phyloP scores from a whole-genome alignment of 2,888 invertebrate species.

The Lepas anatifera region DNA sequence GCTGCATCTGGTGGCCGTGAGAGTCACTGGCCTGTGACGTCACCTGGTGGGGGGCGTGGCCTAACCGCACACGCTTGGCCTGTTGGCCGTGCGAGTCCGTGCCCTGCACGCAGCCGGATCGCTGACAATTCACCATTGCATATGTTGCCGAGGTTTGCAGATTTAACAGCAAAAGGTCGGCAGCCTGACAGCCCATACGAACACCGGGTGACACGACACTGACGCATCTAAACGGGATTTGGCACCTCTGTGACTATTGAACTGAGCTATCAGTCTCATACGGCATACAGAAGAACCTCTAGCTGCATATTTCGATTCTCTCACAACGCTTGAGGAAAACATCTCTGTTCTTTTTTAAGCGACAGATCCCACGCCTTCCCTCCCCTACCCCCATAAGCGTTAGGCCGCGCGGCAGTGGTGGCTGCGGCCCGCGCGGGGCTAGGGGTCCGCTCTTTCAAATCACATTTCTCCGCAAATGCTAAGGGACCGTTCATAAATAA shows the following conservation, averaged over 20 bases:
- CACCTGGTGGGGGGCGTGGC: conserved; percentile 23
- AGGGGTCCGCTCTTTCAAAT: too few relatives aligned
- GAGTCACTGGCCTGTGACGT: conserved; percentile 21
- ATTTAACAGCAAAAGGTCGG: not conserved
- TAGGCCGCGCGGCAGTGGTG: too few relatives aligned
- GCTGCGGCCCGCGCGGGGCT: too few relatives aligned
- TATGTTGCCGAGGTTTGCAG: not conserved
- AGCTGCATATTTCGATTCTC: too few relatives aligned
- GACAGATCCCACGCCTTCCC: too few relatives aligned
- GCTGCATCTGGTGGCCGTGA: conserved; percentile 14
- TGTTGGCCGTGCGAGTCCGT: conserved; percentile 39
- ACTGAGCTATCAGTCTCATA: not conserved
- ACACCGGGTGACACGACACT: not conserved
- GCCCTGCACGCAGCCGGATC: not conserved
- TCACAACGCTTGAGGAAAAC: too few relatives aligned
- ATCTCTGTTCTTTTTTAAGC: too few relatives aligned
- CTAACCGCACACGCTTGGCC: conserved; percentile 50
- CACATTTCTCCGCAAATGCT: too few relatives aligned
- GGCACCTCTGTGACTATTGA: not conserved
- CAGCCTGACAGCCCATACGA: not conserved
- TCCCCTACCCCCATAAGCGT: too few relatives aligned
- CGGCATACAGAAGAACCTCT: not conserved
- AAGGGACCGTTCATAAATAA: too few relatives aligned
- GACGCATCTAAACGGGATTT: not conserved
- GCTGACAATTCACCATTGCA: too few relatives aligned